phyloP scores from a whole-genome alignment of 1,140 invertebrate genomes.

The Leptinotarsa texana region DNA sequence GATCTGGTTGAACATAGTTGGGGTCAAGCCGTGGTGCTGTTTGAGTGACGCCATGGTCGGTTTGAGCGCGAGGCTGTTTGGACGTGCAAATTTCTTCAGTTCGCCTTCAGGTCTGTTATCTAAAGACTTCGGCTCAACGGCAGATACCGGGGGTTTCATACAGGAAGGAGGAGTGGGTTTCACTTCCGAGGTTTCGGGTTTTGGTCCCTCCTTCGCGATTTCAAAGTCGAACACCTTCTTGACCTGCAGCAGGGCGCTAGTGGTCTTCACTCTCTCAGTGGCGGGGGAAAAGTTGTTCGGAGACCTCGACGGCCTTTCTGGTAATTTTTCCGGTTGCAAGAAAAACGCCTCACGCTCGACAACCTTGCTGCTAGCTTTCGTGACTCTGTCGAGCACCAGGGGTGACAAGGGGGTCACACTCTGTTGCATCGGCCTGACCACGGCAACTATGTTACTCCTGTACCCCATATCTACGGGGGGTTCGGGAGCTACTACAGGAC shows the following conservation, averaged over 20 bases:
- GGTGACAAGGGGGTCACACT: conserved; percentile 16
- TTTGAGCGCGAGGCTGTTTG: conserved; percentile 78
- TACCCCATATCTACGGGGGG: conserved; percentile 39
- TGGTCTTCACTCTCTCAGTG: not conserved
- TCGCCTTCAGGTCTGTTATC: conserved; percentile 29
- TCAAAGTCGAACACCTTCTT: not conserved
- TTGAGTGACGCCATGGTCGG: conserved; percentile 80
- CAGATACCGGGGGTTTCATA: conserved; percentile 17
- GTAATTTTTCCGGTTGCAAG: conserved; percentile 11
- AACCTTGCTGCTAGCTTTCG: not conserved
- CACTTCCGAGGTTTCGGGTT: not conserved
- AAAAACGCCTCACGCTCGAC: not conserved
- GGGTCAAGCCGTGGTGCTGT: conserved; percentile 75
- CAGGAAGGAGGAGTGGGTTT: not conserved
- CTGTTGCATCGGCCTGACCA: conserved; percentile 15
- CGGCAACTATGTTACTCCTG: conserved; percentile 30
- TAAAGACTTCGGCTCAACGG: conserved; percentile 25
- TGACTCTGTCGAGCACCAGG: not conserved
- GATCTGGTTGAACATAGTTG: conserved; percentile 74
- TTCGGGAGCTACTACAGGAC: conserved; percentile 59
- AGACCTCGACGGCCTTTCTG: not conserved
- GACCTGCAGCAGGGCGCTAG: not conserved
- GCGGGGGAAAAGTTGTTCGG: not conserved
- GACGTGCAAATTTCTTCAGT: conserved; percentile 71
- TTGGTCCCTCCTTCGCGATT: not conserved